These are phyloP conservation scores for Myiozetetes cayanensis DNA, from an alignment of 2,113 vertebrate genomes.

Conservation along the genomic window DNA sequence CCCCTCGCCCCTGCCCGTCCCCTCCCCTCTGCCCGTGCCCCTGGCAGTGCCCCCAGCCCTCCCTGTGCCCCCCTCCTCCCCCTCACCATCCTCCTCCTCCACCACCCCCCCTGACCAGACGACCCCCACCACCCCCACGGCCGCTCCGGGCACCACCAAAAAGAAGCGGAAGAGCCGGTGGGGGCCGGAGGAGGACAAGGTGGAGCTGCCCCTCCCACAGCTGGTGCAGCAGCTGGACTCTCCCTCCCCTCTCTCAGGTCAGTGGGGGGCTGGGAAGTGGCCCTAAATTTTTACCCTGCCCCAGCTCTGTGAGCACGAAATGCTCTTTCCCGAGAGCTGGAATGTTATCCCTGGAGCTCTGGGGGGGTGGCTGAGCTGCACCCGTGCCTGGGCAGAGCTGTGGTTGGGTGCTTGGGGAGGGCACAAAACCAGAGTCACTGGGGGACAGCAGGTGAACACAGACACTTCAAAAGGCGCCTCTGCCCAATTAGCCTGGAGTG, in stretches of 20 bases:
- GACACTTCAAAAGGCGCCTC: neutral
- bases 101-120: neutral
- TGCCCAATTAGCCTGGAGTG: neutral
- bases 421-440: neutral
- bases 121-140: neutral
- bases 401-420: neutral
- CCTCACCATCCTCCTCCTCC: neutral
- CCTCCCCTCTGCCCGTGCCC: neutral
- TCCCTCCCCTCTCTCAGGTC: constrained; percentile 75
- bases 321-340: neutral
- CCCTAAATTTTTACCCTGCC: neutral
- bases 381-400: neutral
- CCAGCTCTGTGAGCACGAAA: neutral
- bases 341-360: neutral
- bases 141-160: constrained; percentile 61
- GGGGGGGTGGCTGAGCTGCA: neutral
- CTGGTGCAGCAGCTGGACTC: constrained; percentile 65
- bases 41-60: neutral
- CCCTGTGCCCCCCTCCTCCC: neutral
- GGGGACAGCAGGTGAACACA: neutral
- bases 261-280: neutral
- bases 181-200: constrained; percentile 92
- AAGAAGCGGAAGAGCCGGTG: constrained; percentile 94
- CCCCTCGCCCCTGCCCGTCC: neutral
- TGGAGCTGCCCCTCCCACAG: constrained; percentile 80